Percentiles rank a stretch among this genome's conserved stretches.
These are phyloP conservation scores for Polydrusus cervinus DNA, from an alignment of 2,888 invertebrate genomes.

Conservation along the genomic window DNA sequence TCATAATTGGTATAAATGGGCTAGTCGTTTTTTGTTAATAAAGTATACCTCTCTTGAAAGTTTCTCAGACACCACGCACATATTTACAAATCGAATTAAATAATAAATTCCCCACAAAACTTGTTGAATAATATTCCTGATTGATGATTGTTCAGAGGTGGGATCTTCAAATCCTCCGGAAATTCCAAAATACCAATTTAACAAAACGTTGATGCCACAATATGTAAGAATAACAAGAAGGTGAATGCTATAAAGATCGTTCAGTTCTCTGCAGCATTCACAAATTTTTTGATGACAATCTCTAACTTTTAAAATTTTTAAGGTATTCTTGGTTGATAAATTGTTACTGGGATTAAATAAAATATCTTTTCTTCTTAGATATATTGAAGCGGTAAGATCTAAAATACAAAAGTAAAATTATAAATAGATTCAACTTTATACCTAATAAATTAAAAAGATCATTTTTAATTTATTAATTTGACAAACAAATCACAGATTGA, in stretches of 20 bases:
- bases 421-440: too few relatives aligned
- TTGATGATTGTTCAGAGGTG: not conserved
- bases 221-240: constrained; percentile 8
- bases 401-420: constrained; percentile 1
- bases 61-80: constrained; percentile 15
- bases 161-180: constrained; percentile 9
- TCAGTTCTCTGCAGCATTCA: constrained; percentile 31
- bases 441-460: too few relatives aligned
- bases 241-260: constrained; percentile 19
- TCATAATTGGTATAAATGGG: too few relatives aligned
- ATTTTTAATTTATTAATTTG: too few relatives aligned
- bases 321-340: not conserved
- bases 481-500: too few relatives aligned
- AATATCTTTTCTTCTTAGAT: not conserved
- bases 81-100: constrained; percentile 21
- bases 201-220: constrained; percentile 14
- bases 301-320: constrained; percentile 19
- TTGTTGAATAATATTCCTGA: not conserved
- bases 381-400: not conserved
- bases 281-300: constrained; percentile 20
- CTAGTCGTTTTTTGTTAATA: too few relatives aligned
- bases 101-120: constrained; percentile 17
- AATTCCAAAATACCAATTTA: constrained; percentile 36
- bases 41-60: constrained; percentile 24
- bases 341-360: not conserved